Evolutionary conservation across 2,797 vertebrate genomes (phyloP).

Genomic region (Gymnopithys bicolor): DNA sequence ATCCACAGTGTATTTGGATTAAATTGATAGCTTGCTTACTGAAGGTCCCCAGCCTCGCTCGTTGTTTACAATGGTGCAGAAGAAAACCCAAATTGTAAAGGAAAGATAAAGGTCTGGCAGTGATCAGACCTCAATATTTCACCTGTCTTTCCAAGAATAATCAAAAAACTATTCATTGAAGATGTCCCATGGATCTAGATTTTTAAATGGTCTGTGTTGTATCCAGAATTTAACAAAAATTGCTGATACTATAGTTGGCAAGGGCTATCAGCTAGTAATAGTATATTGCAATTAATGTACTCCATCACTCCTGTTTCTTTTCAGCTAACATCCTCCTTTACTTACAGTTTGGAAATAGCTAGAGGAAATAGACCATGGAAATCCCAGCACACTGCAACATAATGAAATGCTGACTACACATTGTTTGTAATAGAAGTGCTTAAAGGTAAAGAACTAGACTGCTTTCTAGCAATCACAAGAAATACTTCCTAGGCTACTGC

Average conservation of each 20-base stretch:
- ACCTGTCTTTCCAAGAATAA: neutral
- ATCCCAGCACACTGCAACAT: neutral
- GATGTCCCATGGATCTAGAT: accelerated
- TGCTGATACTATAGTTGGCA: neutral
- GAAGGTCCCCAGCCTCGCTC: neutral
- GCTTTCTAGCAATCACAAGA: neutral
- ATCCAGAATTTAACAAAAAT: neutral
- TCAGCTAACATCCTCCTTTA: neutral
- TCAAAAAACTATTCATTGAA: neutral
- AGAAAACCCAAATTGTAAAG: neutral
- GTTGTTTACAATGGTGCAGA: neutral
- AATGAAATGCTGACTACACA: neutral
- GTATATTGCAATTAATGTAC: neutral
- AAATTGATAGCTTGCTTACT: neutral
- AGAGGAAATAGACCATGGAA: neutral
- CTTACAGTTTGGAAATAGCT: neutral
- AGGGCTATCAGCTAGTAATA: neutral
- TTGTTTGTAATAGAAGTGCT: neutral
- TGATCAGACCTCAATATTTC: neutral
- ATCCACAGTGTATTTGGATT: neutral
- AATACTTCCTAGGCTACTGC: neutral
- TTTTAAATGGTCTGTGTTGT: neutral
- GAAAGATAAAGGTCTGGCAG: neutral
- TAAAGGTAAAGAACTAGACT: neutral
- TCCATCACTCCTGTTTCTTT: neutral